Conservation (phyloP, 92 coral and sea anemone species). For the Parazoanthus darwini region DNA sequence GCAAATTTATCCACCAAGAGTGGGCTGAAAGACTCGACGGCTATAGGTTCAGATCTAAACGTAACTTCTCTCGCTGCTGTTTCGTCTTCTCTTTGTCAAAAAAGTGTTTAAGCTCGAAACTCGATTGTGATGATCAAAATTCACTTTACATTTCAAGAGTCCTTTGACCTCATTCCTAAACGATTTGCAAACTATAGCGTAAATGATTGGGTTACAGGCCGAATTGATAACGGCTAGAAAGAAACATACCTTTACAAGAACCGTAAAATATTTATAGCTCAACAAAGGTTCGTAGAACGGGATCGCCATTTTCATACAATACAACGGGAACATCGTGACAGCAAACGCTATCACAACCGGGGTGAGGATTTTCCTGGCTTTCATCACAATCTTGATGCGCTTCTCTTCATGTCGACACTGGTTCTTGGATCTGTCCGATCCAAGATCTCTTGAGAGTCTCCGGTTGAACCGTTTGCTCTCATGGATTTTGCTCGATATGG, state of each 20-base stretch:
- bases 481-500: neutral
- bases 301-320: neutral
- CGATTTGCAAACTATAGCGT: neutral
- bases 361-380: neutral
- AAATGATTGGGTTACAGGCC: neutral
- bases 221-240: neutral
- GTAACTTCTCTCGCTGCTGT: neutral
- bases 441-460: neutral
- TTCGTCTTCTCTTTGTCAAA: neutral
- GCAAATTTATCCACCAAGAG: too few relatives aligned
- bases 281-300: neutral
- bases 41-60: neutral
- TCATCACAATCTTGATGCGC: neutral
- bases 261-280: neutral
- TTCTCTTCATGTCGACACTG: constrained; percentile 6
- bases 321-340: neutral
- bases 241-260: neutral
- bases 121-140: neutral
- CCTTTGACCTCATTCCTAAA: constrained; percentile 3
- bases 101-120: neutral
- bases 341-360: neutral
- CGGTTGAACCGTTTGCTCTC: neutral
- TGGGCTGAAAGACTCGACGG: too few relatives aligned
- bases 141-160: neutral
- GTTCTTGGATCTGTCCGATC: neutral